Evolutionary conservation across 2,888 invertebrate genomes (phyloP).

Genomic region (Lumbricus terrestris): DNA sequence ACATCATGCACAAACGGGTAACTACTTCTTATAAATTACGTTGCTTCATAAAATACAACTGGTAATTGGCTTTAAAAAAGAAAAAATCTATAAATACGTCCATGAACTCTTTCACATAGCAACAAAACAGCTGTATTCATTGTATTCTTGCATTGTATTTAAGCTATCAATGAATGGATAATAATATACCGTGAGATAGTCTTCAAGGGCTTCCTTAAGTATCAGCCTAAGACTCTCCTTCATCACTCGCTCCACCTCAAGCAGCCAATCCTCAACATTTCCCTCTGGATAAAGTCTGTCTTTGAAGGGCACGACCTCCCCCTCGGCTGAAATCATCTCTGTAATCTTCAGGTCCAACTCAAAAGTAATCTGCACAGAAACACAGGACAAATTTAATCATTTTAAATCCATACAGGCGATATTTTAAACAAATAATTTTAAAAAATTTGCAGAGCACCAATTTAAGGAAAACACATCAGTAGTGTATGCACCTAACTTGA

Average conservation of each 20-base stretch:
- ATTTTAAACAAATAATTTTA: too few species aligned
- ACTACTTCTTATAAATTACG: background rate
- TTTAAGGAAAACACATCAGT: too few species aligned
- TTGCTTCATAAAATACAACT: background rate
- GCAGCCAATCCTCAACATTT: slow-evolving; percentile 77
- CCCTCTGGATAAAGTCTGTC: slow-evolving; percentile 70
- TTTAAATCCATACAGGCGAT: too few species aligned
- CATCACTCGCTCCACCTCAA: slow-evolving; percentile 72
- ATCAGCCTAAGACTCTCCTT: slow-evolving; percentile 65
- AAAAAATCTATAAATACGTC: too few species aligned
- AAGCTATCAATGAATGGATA: background rate
- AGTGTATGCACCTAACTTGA: too few species aligned
- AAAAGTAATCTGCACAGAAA: slow-evolving; percentile 61
- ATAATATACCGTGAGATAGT: slow-evolving; percentile 52
- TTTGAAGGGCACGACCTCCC: slow-evolving; percentile 71
- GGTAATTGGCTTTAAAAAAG: too few species aligned
- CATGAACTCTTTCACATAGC: too few species aligned
- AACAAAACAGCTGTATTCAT: too few species aligned
- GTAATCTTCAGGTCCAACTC: slow-evolving; percentile 71
- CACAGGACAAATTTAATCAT: background rate
- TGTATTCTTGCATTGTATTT: too few species aligned
- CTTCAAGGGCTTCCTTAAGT: slow-evolving; percentile 61
- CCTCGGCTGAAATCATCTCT: slow-evolving; percentile 75
- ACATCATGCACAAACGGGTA: background rate
- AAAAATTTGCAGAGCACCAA: too few species aligned